These are phyloP conservation scores for Cyphomyrus plagiostoma DNA, from an alignment of 2,113 vertebrate genomes.

Conservation along the genomic window DNA sequence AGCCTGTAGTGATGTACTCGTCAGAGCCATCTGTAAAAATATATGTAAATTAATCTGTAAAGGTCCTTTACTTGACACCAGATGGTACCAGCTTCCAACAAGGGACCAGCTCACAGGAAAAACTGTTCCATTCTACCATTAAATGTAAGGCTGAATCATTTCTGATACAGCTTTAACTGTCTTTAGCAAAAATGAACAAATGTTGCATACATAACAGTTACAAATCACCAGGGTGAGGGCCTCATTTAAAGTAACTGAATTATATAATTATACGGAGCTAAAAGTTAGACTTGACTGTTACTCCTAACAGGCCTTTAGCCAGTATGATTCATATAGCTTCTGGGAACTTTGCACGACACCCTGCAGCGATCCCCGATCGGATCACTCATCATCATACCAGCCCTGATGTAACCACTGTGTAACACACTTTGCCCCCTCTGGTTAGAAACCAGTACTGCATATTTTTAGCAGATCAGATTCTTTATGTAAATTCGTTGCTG, in stretches of 20 bases:
- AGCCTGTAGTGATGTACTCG: constrained; percentile 1
- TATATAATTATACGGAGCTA: not conserved
- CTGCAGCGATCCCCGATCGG: not conserved
- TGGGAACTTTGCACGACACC: not conserved
- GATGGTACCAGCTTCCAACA: not conserved
- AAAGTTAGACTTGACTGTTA: not conserved
- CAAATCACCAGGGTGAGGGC: not conserved
- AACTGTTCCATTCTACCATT: not conserved
- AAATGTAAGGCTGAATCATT: not conserved
- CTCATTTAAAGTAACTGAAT: not conserved
- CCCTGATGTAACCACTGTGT: not conserved
- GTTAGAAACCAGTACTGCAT: not conserved
- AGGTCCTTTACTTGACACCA: not conserved
- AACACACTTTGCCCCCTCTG: not conserved
- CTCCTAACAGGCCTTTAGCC: not conserved
- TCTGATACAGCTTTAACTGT: not conserved
- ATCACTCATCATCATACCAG: not conserved
- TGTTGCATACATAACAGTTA: not conserved
- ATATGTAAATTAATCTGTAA: not conserved
- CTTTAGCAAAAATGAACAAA: not conserved
- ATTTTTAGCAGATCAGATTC: not conserved
- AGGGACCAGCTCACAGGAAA: not conserved
- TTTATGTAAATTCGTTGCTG: not conserved
- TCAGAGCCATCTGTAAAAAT: not conserved
- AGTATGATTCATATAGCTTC: not conserved